A percentile compares a stretch with the other conserved stretches of the same genome.
phyloP scores from a whole-genome alignment of 2,113 vertebrate species.

The Hepsetus odoe region DNA sequence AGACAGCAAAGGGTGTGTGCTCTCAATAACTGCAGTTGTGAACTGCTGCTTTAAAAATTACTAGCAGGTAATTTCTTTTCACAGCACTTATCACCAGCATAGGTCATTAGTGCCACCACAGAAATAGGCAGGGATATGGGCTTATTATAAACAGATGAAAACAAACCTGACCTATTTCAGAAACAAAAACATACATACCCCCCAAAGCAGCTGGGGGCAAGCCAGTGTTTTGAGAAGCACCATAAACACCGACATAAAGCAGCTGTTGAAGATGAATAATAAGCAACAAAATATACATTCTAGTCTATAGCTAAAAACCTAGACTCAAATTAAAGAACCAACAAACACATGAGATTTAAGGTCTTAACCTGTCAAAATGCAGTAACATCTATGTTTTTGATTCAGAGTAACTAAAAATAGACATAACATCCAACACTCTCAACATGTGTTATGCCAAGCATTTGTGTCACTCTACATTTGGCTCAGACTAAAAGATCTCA shows the following conservation, averaged over 20 bases:
- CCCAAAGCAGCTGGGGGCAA: not conserved
- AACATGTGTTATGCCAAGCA: not conserved
- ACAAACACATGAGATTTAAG: not conserved
- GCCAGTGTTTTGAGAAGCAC: not conserved
- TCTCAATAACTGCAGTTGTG: not conserved
- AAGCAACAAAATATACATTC: not conserved
- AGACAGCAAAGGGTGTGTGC: not conserved
- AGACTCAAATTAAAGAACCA: not conserved
- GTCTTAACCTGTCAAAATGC: not conserved
- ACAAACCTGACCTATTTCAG: conserved; percentile 33
- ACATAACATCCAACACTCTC: not conserved
- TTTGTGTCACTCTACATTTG: not conserved
- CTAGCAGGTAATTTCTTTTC: not conserved
- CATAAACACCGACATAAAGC: not conserved
- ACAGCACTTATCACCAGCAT: not conserved
- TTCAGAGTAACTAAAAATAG: not conserved
- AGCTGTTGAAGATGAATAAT: not conserved
- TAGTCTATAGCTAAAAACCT: not conserved
- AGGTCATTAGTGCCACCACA: not conserved
- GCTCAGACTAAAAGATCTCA: conserved; percentile 6
- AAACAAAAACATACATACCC: not conserved
- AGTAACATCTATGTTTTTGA: not conserved
- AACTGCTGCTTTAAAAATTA: not conserved
- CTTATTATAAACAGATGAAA: conserved; percentile 30
- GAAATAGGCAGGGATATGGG: not conserved